phyloP scores from a whole-genome alignment of 2,797 vertebrate genomes.

The Phoebastria nigripes region DNA sequence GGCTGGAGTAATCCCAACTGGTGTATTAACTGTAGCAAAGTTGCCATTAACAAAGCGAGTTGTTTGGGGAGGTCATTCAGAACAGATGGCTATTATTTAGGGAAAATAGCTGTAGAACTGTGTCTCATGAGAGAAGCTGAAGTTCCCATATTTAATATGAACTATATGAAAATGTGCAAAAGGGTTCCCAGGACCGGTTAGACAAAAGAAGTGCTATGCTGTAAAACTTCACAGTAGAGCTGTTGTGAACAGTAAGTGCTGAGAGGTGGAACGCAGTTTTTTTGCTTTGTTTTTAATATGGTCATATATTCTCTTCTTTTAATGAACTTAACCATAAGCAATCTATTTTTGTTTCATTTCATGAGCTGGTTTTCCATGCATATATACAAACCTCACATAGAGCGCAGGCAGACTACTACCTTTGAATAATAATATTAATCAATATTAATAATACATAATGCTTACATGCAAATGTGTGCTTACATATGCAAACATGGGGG shows the following conservation, averaged over 20 bases:
- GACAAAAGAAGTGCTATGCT: neutral
- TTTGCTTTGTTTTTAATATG: neutral
- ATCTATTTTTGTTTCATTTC: neutral
- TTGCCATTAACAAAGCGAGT: constrained; percentile 12
- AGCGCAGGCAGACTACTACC: neutral
- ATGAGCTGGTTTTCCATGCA: neutral
- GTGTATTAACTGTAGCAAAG: constrained; percentile 17
- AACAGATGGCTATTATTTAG: constrained; percentile 69
- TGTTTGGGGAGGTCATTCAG: constrained; percentile 56
- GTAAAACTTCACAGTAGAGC: neutral
- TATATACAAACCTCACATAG: neutral
- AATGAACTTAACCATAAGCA: neutral
- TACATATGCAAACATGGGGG: constrained; percentile 16
- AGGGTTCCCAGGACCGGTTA: neutral
- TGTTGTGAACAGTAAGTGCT: neutral
- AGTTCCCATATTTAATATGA: constrained; percentile 45
- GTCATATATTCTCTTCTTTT: neutral
- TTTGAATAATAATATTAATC: constrained; percentile 25
- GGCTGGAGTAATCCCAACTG: constrained; percentile 46
- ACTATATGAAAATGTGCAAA: constrained; percentile 2
- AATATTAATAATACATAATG: constrained; percentile 49
- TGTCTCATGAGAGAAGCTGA: neutral
- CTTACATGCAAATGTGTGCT: constrained; percentile 4
- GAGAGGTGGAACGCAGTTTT: neutral
- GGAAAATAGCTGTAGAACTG: constrained; percentile 19